Conservation (phyloP, 1,140 invertebrate genomes). For the Drosophila kohkoa region DNA sequence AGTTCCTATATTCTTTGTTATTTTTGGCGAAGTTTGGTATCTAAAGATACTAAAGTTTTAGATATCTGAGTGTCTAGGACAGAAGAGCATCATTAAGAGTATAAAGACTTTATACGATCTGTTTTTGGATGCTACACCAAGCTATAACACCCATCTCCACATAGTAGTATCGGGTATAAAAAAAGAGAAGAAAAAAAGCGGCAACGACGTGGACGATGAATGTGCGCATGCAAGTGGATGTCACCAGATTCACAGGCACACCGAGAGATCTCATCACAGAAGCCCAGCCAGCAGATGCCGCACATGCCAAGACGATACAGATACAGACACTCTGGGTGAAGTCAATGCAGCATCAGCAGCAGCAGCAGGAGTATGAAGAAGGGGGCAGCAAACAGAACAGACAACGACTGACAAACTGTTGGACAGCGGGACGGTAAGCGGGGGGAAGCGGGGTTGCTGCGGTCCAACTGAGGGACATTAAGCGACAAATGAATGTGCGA, state of each 20-base stretch:
- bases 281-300: constrained; percentile 78
- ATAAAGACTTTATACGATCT: no score
- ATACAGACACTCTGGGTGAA: constrained; percentile 79
- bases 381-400: constrained; percentile 10
- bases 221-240: constrained; percentile 77
- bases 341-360: constrained; percentile 17
- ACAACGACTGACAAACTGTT: constrained; percentile 34
- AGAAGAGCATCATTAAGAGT: no score
- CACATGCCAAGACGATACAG: constrained; percentile 81
- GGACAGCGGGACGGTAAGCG: constrained; percentile 7
- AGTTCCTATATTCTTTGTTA: no score
- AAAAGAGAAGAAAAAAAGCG: constrained; percentile 58
- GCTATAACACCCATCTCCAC: no score
- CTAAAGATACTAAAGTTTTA: no score
- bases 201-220: constrained; percentile 68
- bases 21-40: no score
- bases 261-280: constrained; percentile 75
- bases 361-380: not conserved
- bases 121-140: no score
- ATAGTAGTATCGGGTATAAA: no score
- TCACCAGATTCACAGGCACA: constrained; percentile 67
- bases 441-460: constrained; percentile 10
- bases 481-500: constrained; percentile 82
- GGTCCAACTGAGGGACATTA: constrained; percentile 77
- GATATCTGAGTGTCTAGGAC: no score